Conservation (phyloP, 2,113 vertebrate genomes). For the Fukomys damarensis region DNA sequence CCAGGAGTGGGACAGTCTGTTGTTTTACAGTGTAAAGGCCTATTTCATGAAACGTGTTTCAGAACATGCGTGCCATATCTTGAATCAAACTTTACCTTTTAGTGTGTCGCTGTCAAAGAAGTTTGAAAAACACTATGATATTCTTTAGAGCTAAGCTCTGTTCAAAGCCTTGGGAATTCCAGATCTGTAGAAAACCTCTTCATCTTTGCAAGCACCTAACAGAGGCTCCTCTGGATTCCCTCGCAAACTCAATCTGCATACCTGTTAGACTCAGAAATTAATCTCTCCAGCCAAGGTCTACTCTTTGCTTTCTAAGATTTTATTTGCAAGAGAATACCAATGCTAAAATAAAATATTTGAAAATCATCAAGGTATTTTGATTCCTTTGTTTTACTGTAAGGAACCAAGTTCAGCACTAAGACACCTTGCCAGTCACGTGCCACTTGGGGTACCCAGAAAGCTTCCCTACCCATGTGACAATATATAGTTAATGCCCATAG, state of each 20-base stretch:
- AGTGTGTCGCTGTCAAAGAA: background rate
- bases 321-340: background rate
- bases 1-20: background rate
- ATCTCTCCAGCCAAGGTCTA: background rate
- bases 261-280: background rate
- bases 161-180: background rate
- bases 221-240: background rate
- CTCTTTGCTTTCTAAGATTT: background rate
- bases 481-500: background rate
- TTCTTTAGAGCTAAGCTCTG: constrained; percentile 4
- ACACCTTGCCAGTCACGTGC: background rate
- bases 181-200: background rate
- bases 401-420: background rate
- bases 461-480: background rate
- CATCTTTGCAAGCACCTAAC: background rate
- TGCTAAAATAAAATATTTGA: constrained; percentile 33
- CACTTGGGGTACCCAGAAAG: background rate
- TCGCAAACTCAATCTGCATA: background rate
- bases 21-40: background rate
- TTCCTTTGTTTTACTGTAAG: background rate
- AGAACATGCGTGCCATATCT: background rate
- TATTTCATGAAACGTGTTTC: background rate
- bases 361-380: background rate
- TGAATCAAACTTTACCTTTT: background rate
- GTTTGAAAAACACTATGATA: background rate